Base-by-base conservation (phyloP, 64 coral and sea anemone species). In the Cladopsammia gracilis region DNA sequence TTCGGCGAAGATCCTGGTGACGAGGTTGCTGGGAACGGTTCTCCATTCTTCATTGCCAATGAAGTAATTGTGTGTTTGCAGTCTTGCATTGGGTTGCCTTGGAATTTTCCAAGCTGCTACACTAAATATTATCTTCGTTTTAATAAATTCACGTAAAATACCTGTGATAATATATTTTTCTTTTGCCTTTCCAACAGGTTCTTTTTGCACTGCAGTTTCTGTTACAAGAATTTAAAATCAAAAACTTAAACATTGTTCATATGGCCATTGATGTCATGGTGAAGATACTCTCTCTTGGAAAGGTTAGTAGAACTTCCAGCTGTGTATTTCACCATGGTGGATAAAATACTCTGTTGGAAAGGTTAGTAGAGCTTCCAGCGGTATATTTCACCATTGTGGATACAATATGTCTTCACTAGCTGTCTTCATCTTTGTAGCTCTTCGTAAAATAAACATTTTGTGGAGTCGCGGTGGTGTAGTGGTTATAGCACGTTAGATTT, bases 191-290 rank as follows among this genome's bases (percentile, higher is more conserved):
- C n/a, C n/a, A n/a, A n/a, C n/a, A n/a, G n/a, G n/a, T n/a, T n/a
- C n/a, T n/a, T n/a, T 20, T 87, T 11, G 82, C 70, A 25, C 82
- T 93, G 8, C 91, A 93, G 59, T 93, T 50, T 19, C 3, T 93
- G 24, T n/a, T 87, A 11, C 91, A 93, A 19, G 51, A 89, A 79
- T 14, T 49, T 1, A 49, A 59, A 64, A 3, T 13, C 10, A 13
- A 62, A 2, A 23, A 66, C 6, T 10, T 26, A 19, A 22, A 6
- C 24, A 44, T 74, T 25, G 34, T 75, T 42, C 59, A 52, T 12
- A 15, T 78, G 58, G 60, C 80, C 12, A 25, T 15, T 49, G 74
- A 79, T 14, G 20, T 89, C 74, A 89, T 89, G 74, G 54, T 23
- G 10, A 89, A 76, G 48, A 62, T 89, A 64, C 25, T 89, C 34